These are phyloP conservation scores for Athetis lepigone DNA, from an alignment of 2,888 invertebrate species.

Conservation along the genomic window DNA sequence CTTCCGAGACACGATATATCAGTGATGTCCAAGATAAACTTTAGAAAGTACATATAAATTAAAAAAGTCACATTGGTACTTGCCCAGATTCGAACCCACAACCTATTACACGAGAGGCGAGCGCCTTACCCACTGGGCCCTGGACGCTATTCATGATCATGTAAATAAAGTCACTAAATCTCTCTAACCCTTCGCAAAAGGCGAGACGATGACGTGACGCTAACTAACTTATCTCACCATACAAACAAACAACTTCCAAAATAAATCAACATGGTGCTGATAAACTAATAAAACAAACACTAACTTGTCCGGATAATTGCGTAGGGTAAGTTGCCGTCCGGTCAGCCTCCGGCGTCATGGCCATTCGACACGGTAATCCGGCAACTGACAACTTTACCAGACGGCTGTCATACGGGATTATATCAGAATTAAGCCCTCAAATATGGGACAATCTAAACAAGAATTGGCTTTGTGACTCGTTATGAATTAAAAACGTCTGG, in stretches of 20 bases:
- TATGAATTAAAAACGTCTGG: slow-evolving; percentile 24
- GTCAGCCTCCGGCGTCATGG: slow-evolving; percentile 18
- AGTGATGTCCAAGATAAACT: too few species aligned
- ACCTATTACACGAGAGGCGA: too few species aligned
- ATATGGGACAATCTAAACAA: slow-evolving; percentile 32
- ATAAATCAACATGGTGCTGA: background rate
- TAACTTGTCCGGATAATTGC: slow-evolving; percentile 14
- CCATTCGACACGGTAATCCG: slow-evolving; percentile 40
- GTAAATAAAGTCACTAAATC: too few species aligned
- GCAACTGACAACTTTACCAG: slow-evolving; percentile 36
- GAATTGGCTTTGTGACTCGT: slow-evolving; percentile 7
- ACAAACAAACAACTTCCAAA: background rate
- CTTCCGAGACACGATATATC: too few species aligned
- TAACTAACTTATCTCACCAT: too few species aligned
- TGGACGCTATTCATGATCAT: too few species aligned
- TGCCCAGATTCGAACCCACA: too few species aligned
- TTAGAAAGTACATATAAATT: too few species aligned
- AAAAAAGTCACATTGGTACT: too few species aligned
- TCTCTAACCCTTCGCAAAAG: too few species aligned
- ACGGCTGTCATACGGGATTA: slow-evolving; percentile 36
- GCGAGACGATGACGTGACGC: too few species aligned
- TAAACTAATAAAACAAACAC: slow-evolving; percentile 18
- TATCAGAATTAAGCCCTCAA: slow-evolving; percentile 16
- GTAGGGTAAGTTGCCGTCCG: slow-evolving; percentile 4
- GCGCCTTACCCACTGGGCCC: too few species aligned